These are phyloP conservation scores for Scaptomyza hsui DNA, from an alignment of 1,140 invertebrate genomes.

Conservation along the genomic window DNA sequence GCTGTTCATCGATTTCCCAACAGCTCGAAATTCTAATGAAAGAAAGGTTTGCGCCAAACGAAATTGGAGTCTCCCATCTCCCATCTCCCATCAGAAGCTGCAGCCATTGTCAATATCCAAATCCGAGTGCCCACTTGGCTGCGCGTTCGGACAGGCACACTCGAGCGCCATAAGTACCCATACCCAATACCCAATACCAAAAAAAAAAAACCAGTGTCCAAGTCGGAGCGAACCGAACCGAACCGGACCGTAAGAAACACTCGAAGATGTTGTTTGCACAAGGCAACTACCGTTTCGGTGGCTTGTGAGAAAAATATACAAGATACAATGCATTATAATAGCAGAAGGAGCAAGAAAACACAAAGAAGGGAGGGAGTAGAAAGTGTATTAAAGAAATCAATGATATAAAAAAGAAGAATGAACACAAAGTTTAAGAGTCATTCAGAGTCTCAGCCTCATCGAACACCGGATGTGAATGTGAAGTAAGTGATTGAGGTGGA, in stretches of 20 bases:
- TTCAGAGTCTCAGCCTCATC: slow-evolving; percentile 28
- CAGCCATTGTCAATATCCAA: slow-evolving; percentile 74
- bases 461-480: slow-evolving; percentile 68
- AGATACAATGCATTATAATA: slow-evolving; percentile 27
- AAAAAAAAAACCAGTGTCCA: neutral
- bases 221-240: neutral
- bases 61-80: neutral
- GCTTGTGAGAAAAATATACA: slow-evolving; percentile 82
- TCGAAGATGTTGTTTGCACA: slow-evolving; percentile 78
- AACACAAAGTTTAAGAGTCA: slow-evolving; percentile 47
- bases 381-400: slow-evolving; percentile 80
- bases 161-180: slow-evolving; percentile 72
- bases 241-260: slow-evolving; percentile 31
- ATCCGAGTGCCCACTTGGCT: slow-evolving; percentile 75
- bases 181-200: slow-evolving; percentile 54
- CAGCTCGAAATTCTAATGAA: slow-evolving; percentile 69
- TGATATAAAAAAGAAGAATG: slow-evolving; percentile 58
- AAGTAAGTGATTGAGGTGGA: slow-evolving; percentile 13
- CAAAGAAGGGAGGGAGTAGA: slow-evolving; percentile 38
- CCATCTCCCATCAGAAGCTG: slow-evolving; percentile 42
- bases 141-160: slow-evolving; percentile 74
- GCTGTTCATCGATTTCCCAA: slow-evolving; percentile 61
- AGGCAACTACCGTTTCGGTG: slow-evolving; percentile 81
- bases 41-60: slow-evolving; percentile 49
- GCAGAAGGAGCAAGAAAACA: neutral